phyloP scores from a whole-genome alignment of 2,797 vertebrate genomes.

The Chrysocyon brachyurus region DNA sequence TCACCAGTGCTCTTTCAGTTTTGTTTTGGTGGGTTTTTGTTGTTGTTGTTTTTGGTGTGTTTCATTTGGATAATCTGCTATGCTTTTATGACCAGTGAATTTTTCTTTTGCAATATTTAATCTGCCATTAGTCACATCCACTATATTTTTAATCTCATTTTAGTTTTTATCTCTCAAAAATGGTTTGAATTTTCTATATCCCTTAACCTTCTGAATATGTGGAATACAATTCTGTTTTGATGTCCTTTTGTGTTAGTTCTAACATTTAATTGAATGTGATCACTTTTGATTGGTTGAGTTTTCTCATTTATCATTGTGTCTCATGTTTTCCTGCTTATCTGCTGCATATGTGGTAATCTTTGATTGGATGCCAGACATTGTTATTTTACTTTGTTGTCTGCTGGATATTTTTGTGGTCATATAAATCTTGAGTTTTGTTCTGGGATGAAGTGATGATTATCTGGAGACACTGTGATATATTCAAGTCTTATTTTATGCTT shows the following conservation, averaged over 20 bases:
- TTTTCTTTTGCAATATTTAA: not conserved
- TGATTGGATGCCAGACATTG: not conserved
- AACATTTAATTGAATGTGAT: not conserved
- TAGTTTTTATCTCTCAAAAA: not conserved
- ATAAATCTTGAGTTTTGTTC: not conserved
- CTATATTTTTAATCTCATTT: not conserved
- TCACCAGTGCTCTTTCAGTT: not conserved
- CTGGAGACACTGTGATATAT: not conserved
- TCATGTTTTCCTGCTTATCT: not conserved
- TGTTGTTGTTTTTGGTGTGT: not conserved
- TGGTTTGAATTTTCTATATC: not conserved
- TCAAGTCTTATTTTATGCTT: not conserved
- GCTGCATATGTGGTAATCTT: not conserved
- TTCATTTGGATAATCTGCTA: not conserved
- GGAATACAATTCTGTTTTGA: not conserved
- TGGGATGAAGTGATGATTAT: not conserved
- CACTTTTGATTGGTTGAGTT: not conserved
- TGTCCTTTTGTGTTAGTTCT: not conserved
- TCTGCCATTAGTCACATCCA: not conserved
- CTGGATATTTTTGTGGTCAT: not conserved
- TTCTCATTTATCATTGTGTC: not conserved
- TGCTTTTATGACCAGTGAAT: not conserved
- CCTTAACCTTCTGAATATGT: not conserved
- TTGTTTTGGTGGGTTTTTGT: not conserved
- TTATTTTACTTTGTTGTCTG: slow-evolving; percentile 21